Evolutionary conservation across 2,888 invertebrate species (phyloP).

Genomic region (Archaeoteleia sp.): DNA sequence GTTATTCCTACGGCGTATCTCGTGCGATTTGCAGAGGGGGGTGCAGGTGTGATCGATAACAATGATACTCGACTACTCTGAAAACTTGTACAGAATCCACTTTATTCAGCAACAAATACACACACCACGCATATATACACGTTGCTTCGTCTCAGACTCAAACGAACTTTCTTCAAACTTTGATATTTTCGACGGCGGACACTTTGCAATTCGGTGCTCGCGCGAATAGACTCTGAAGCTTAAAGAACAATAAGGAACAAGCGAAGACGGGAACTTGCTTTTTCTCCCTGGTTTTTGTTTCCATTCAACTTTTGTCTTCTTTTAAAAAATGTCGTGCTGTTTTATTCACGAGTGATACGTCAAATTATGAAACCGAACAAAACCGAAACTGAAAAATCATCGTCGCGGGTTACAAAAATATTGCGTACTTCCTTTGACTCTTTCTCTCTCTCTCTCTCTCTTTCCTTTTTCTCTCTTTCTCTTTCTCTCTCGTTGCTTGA

Average conservation of each 20-base stretch:
- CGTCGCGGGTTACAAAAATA: slow-evolving; percentile 47
- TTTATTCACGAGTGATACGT: slow-evolving; percentile 10
- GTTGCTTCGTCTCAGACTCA: slow-evolving; percentile 45
- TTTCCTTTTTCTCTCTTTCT: slow-evolving; percentile 7
- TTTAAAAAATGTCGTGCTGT: not conserved
- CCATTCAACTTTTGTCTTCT: slow-evolving; percentile 7
- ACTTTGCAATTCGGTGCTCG: slow-evolving; percentile 49
- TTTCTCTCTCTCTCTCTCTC: slow-evolving; percentile 3
- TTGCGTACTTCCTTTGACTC: slow-evolving; percentile 19
- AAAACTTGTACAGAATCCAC: slow-evolving; percentile 50
- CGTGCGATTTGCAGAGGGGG: slow-evolving; percentile 28
- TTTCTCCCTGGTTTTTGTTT: slow-evolving; percentile 11
- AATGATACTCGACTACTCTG: slow-evolving; percentile 46
- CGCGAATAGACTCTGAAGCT: slow-evolving; percentile 52
- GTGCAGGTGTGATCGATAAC: slow-evolving; percentile 45
- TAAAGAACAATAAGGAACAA: slow-evolving; percentile 53
- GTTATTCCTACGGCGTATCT: slow-evolving; percentile 42
- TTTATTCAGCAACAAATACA: slow-evolving; percentile 57
- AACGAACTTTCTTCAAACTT: slow-evolving; percentile 52
- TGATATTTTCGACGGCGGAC: slow-evolving; percentile 51
- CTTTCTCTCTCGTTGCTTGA: slow-evolving; percentile 6
- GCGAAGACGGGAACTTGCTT: slow-evolving; percentile 43
- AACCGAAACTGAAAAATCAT: slow-evolving; percentile 37
- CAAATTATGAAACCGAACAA: slow-evolving; percentile 17
- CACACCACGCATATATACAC: slow-evolving; percentile 48